Base-by-base conservation (phyloP, 2,113 vertebrate species). In the Hyaena hyaena region DNA sequence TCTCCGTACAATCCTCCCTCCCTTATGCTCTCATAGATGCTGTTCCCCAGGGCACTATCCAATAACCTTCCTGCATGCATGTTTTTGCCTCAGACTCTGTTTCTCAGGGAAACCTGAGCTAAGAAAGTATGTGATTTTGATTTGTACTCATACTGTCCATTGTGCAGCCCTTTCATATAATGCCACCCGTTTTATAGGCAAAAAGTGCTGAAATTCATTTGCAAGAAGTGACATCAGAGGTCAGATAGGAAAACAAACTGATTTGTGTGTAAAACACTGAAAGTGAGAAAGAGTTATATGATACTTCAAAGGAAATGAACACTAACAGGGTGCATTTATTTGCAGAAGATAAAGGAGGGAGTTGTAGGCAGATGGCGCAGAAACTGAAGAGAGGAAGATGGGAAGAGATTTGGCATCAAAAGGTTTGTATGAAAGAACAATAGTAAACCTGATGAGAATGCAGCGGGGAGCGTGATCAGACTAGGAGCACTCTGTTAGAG, bases 181-280 rank as follows among this genome's bases (percentile, higher is more conserved):
- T 4, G 16, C n/a, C 33, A 88, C 21, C 11, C 5, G 76, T 96
- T 93, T 84, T 90, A 50, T 1, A 82, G 77, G 24, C 28, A 88
- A 95, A 94, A 93, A 97, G 93, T 17, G 24, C 6, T 61, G 3
- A 82, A 87, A 83, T 81, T 45, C 65, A 80, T 77, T 95, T 90
- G 43, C 71, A 97, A 93, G 16, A 71, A 65, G 26, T 35, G 65
- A 31, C 81, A 10, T 33, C 33, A 90, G 39, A 68, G 21, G 3
- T 17, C 90, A 94, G 86, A 2, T 7, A 17, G 14, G 7, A 39
- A 94, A 96, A 43, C n/a, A 91, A 95, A 88, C 35, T 0, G 79
- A 58, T 9, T 33, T 0, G 31, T 48, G 1, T 96, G 48, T 63
- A 86, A 84, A 94, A 96, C 45, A 5, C 53, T 65, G 10, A 71